phyloP scores from a whole-genome alignment of 2,888 invertebrate genomes.

The Chalcis sispes region DNA sequence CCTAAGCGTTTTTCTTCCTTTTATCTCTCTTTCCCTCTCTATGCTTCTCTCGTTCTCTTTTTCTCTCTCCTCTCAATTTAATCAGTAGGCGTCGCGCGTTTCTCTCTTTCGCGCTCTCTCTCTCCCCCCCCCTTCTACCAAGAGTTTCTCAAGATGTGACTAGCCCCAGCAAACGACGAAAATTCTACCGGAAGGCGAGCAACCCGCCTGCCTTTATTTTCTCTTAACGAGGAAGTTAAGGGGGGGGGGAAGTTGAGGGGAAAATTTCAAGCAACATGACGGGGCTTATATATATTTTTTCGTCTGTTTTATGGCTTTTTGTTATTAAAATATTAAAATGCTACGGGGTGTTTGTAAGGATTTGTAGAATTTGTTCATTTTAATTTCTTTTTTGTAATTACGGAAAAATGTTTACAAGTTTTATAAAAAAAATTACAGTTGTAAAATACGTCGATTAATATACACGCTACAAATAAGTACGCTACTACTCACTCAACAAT shows the following conservation, averaged over 20 bases:
- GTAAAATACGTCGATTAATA: background rate
- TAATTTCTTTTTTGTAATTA: background rate
- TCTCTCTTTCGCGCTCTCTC: slow-evolving; percentile 47
- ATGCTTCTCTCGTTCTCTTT: slow-evolving; percentile 10
- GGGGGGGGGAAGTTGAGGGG: background rate
- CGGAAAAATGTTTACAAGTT: background rate
- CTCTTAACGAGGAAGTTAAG: slow-evolving; percentile 43
- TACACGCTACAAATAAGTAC: background rate
- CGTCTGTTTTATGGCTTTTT: slow-evolving; percentile 25
- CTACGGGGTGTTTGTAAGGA: background rate
- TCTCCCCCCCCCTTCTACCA: slow-evolving; percentile 36
- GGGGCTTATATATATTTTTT: background rate
- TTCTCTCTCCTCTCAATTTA: slow-evolving; percentile 58
- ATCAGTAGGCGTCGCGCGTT: slow-evolving; percentile 56
- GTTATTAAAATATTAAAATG: slow-evolving; percentile 23
- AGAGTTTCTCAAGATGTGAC: slow-evolving; percentile 44
- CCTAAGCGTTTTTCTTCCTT: slow-evolving; percentile 54
- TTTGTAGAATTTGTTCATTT: background rate
- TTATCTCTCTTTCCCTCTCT: slow-evolving; percentile 25
- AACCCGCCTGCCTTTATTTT: slow-evolving; percentile 43
- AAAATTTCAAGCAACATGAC: too few relatives aligned
- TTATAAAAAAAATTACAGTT: background rate
- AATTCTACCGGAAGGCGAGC: slow-evolving; percentile 41
- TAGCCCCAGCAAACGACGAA: slow-evolving; percentile 50
- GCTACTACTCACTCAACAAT: background rate